Base-by-base conservation (phyloP, 2,888 invertebrate species). In the Cheilosia urbana region DNA sequence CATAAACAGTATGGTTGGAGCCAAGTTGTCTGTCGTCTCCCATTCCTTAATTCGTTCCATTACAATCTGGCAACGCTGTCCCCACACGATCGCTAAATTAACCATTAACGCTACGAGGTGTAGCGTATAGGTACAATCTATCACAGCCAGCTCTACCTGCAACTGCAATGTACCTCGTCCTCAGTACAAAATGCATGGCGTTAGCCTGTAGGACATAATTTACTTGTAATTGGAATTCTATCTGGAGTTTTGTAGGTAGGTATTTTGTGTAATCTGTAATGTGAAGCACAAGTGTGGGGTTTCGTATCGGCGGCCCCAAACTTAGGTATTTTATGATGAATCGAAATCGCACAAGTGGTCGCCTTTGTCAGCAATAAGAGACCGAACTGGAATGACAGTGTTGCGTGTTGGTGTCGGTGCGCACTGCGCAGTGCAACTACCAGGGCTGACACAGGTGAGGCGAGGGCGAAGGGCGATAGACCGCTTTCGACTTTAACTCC, bases 311-410 rank as follows among this genome's bases (percentile, higher is more conserved):
- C 34, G 9, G 45, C 27, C 2, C 15, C n/a, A 47, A 24, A 3
- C 19, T 37, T 58, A n/a, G n/a, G n/a, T n/a, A n/a, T 53, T 19
- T 15, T 17, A 21, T 9, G 19, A 45, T 37, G 45, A 21, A 27
- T 24, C 11, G 45, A 63, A 75, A 75, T 75, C 73, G 7, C n/a
- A 75, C 75, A 75, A 75, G 75, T 75, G 75, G 75, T 37, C 37
- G 57, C 1, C 40, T 53, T 51, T 62, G 72, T 45, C 30, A 37
- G 13, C 37, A 4, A 37, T 47, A 6, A 42, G n/a, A 17, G 45
- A 17, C n/a, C 15, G 42, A n/a, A 42, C 15, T 5, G 17, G 15
- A 5, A 2, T 7, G 45, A 42, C 6, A 27, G 27, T 27, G 27
- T n/a, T 42, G n/a, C n/a, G 2, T 9, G 24, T 19, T 15, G 2